Conservation (phyloP, 2,113 vertebrate species). For the Empidonax traillii region DNA sequence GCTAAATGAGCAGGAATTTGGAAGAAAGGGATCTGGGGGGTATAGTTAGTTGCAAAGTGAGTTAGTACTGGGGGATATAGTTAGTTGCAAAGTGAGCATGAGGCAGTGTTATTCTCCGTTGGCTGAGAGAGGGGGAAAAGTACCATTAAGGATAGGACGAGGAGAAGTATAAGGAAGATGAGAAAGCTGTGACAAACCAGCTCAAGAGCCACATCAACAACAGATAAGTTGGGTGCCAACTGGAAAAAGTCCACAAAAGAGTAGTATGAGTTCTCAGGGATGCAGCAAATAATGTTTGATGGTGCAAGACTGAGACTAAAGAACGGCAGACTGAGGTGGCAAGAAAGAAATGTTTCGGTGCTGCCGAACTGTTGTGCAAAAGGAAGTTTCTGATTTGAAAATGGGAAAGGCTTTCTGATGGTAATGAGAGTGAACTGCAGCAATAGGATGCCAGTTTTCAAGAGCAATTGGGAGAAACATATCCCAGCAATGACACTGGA, state of each 20-base stretch:
- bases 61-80: accelerated
- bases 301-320: neutral
- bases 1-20: neutral
- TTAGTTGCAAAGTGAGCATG: neutral
- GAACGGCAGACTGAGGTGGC: neutral
- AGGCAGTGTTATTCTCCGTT: accelerated
- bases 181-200: neutral
- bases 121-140: neutral
- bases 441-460: neutral
- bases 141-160: neutral
- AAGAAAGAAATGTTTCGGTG: neutral
- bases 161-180: neutral
- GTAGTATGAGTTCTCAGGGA: neutral
- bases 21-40: accelerated
- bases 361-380: neutral
- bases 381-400: neutral
- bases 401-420: neutral
- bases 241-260: neutral
- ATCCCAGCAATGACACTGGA: neutral
- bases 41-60: neutral
- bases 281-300: neutral
- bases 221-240: neutral
- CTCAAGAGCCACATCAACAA: neutral
- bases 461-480: neutral
- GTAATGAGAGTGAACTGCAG: neutral